Percentiles rank a stretch among this genome's conserved stretches.
phyloP scores from a whole-genome alignment of 2,113 vertebrate genomes.

The Chascanopsetta lugubris region DNA sequence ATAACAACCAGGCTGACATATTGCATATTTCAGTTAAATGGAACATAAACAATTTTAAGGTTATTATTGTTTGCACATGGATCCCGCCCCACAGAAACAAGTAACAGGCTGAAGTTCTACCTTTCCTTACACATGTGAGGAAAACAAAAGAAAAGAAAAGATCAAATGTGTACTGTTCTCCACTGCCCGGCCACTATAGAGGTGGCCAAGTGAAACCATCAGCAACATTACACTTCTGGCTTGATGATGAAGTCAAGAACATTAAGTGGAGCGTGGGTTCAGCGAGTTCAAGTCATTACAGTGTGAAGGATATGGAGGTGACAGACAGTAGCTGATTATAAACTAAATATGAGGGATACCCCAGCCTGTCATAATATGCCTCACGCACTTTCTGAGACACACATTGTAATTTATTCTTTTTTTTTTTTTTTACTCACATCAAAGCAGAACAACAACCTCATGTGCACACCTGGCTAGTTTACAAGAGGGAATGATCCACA shows the following conservation, averaged over 20 bases:
- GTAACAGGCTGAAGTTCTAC: background rate
- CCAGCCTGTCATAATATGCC: background rate
- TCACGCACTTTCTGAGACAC: background rate
- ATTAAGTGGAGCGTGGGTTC: background rate
- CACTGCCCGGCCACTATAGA: too few relatives aligned
- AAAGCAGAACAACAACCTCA: background rate
- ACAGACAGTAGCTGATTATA: background rate
- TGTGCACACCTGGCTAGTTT: slow-evolving; percentile 13
- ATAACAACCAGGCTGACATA: background rate
- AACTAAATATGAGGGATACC: background rate
- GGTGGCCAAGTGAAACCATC: too few relatives aligned
- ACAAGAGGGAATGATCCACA: background rate
- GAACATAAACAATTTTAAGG: background rate
- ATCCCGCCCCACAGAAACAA: background rate
- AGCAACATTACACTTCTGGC: too few relatives aligned
- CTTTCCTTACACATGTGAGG: background rate
- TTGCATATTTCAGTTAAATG: background rate
- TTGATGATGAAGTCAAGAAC: too few relatives aligned
- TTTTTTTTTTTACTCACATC: background rate
- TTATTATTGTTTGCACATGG: background rate
- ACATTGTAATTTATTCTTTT: too few relatives aligned
- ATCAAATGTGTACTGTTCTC: too few relatives aligned
- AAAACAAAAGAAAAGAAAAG: background rate
- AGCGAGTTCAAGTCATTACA: background rate
- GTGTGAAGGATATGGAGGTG: background rate